Evolutionary conservation across 2,888 invertebrate genomes (phyloP).

Genomic region (Acanthacorydalis orientalis): DNA sequence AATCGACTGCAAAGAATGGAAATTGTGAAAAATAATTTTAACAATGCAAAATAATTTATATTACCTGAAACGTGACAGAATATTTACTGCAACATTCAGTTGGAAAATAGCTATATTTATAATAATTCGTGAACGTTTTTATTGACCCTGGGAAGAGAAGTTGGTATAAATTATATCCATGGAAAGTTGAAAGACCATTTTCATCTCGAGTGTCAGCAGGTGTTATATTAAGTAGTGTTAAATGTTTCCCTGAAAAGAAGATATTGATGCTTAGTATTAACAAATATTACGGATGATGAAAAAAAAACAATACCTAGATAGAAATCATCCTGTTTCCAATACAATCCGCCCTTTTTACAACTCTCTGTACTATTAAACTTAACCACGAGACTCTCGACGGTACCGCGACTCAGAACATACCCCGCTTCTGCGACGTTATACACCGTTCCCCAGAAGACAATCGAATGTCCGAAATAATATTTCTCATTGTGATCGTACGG

Average conservation of each 20-base stretch:
- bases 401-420: conserved; percentile 34
- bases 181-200: conserved; percentile 30
- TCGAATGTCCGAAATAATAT: conserved; percentile 36
- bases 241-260: conserved; percentile 28
- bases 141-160: conserved; percentile 23
- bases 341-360: conserved; percentile 29
- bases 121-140: conserved; percentile 26
- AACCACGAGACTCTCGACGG: conserved; percentile 23
- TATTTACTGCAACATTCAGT: conserved; percentile 32
- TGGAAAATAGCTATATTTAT: conserved; percentile 30
- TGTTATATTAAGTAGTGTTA: conserved; percentile 28
- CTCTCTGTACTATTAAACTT: conserved; percentile 24
- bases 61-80: conserved; percentile 31
- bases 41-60: not conserved
- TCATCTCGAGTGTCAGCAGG: conserved; percentile 34
- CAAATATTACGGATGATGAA: not conserved
- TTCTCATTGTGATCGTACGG: conserved; percentile 24
- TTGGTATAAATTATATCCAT: conserved; percentile 29
- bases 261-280: not conserved
- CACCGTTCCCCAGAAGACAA: conserved; percentile 32
- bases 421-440: conserved; percentile 38
- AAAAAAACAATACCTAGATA: conserved; percentile 27
- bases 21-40: not conserved
- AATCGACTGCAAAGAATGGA: conserved; percentile 20
- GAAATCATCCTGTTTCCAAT: conserved; percentile 39